Evolutionary conservation across 2,888 invertebrate genomes (phyloP), one percentile per base, ranked within the genome.

Genomic region (Cordilura impudica): DNA sequence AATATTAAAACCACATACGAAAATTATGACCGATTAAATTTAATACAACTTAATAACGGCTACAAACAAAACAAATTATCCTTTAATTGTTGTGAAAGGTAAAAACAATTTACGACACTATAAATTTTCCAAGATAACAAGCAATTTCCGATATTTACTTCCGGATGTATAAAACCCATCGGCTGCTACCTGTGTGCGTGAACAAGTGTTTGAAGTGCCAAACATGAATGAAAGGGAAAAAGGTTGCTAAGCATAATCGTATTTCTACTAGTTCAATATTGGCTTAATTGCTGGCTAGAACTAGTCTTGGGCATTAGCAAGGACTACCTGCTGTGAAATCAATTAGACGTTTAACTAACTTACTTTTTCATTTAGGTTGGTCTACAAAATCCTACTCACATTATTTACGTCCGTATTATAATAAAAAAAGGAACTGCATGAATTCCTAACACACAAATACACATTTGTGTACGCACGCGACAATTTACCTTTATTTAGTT

Each of bases 121-220:
- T 86, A 85, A 84, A 85, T 84, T 84, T 70, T 63, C 69, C 61
- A 56, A 84, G 87, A 88, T 88, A 88, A 88, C 86, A 84, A 87
- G 85, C 83, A 78, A 85, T 88, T 86, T 87, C 88, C 87, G 87
- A 88, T 84, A 82, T 84, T 85, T 85, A 85, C 85, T 87, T 87
- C 87, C 87, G 88, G 83, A 54, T 56, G 19, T 23, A 49, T 21
- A 14, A 60, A 47, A 23, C 39, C 23, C 31, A 77, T 12, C 43
- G 29, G 18, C 26, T 31, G 18, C 58, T 65, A 70, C 74, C 74
- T 78, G 69, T 18, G 29, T 66, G 60, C 53, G 21, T 61, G 51
- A 65, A 75, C 79, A 79, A 79, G 75, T 79, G 79, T 43, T 67
- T 74, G n/a, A 18, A 63, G 31, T 18, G 19, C 12, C 14, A 14